These are phyloP conservation scores for Benthochromis sp. DNA, from an alignment of 2,113 vertebrate species.

Conservation along the genomic window DNA sequence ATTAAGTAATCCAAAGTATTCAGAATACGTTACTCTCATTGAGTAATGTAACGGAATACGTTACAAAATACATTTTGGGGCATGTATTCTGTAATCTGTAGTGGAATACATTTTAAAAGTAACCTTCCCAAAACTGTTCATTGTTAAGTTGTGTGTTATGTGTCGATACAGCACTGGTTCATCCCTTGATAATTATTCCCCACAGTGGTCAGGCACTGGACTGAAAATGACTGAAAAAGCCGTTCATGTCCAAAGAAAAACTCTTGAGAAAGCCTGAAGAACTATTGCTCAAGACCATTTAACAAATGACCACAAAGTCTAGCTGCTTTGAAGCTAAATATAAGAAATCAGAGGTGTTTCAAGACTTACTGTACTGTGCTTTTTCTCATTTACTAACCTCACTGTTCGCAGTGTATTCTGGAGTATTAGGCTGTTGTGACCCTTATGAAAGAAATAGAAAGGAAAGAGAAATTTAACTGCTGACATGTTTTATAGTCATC, in stretches of 20 bases:
- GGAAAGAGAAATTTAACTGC: not conserved
- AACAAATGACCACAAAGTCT: not conserved
- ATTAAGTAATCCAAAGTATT: not conserved
- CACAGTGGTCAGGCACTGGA: not conserved
- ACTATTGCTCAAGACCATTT: not conserved
- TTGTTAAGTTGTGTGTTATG: not conserved
- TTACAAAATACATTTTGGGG: not conserved
- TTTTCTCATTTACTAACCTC: not conserved
- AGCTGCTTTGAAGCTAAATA: not conserved
- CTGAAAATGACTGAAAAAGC: not conserved
- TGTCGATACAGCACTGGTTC: not conserved
- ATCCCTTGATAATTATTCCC: not conserved
- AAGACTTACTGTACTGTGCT: not conserved
- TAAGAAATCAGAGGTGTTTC: not conserved
- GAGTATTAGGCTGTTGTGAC: not conserved
- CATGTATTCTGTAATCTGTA: not conserved
- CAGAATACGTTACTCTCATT: not conserved
- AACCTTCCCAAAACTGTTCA: fast-evolving
- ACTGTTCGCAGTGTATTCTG: not conserved
- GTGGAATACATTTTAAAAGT: not conserved
- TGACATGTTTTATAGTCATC: not conserved
- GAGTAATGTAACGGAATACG: fast-evolving
- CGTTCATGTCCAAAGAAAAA: not conserved
- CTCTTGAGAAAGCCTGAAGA: not conserved
- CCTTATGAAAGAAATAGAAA: not conserved